Evolutionary conservation across 2,888 invertebrate species (phyloP), one percentile per base, ranked within the genome.

Genomic region (Julus scanicus): DNA sequence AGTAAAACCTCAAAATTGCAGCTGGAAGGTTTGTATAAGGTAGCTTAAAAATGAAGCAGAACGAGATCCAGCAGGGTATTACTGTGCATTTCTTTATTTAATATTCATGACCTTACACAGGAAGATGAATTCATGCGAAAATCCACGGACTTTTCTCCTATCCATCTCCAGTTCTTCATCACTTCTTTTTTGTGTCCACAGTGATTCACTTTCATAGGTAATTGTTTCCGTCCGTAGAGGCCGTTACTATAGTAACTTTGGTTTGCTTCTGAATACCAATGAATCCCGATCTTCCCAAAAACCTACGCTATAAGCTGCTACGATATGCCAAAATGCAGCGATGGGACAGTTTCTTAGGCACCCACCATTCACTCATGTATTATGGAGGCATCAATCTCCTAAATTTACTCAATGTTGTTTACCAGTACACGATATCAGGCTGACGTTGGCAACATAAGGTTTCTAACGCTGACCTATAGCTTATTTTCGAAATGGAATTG

Each of bases 131-230:
- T 80, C 80, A 80, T 80, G 80, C 29, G 80, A 80, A 80, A 37
- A 80, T 80, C 80, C 80, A 37, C 80, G 37, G 37, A 80, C 80
- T 8, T 80, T 80, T 37, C 80, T 29, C 80, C 37, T 37, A 80
- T 80, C 80, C 37, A 37, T 80, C 80, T 80, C 80, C 2, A 80
- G 11, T 80, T 80, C 80, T 80, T 80, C 80, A 80, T 80, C 80
- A 80, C 80, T 37, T 80, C 80, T 80, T 80, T 80, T 80, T 80
- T 80, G 80, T 80, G 80, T 80, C 80, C 80, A 80, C 80, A 80
- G 80, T 80, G 80, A 80, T 80, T 80, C 80, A 80, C 37, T 80
- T 80, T 80, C 80, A 80, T 80, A 80, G 80, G 80, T 80, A 80
- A 80, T 80, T 80, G 80, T 80, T 80, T 80, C 80, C 80, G 80